Evolutionary conservation across 2,888 invertebrate genomes (phyloP).

Genomic region (Pterostichus niger): DNA sequence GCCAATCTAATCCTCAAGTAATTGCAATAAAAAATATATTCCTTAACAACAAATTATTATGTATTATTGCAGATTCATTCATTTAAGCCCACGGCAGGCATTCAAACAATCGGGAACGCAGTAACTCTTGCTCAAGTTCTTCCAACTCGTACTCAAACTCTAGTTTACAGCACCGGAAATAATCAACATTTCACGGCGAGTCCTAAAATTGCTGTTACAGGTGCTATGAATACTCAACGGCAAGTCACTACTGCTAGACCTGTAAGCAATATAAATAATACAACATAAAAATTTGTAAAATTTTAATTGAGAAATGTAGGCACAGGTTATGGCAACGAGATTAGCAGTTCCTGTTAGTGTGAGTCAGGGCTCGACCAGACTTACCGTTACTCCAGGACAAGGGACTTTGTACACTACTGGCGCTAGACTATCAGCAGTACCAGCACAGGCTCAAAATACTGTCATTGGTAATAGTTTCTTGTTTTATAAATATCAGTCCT

Average conservation of each 20-base stretch:
- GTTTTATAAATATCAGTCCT: neutral
- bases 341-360: slow-evolving; percentile 74
- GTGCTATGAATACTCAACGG: slow-evolving; percentile 71
- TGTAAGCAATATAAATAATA: slow-evolving; percentile 67
- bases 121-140: slow-evolving; percentile 75
- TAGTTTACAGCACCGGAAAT: slow-evolving; percentile 74
- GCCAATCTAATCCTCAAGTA: slow-evolving; percentile 74
- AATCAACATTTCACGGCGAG: slow-evolving; percentile 71
- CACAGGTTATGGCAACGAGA: slow-evolving; percentile 74
- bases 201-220: slow-evolving; percentile 74
- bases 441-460: slow-evolving; percentile 71
- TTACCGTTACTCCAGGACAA: slow-evolving; percentile 73
- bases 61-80: slow-evolving; percentile 72
- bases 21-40: slow-evolving; percentile 45
- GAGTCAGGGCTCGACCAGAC: slow-evolving; percentile 70
- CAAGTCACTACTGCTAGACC: slow-evolving; percentile 70
- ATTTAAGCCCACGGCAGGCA: slow-evolving; percentile 74
- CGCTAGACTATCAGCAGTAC: slow-evolving; percentile 73
- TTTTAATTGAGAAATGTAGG: slow-evolving; percentile 69
- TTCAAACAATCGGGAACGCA: slow-evolving; percentile 74
- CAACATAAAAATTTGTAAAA: neutral
- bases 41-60: neutral
- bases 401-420: slow-evolving; percentile 74
- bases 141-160: slow-evolving; percentile 75
- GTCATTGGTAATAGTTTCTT: slow-evolving; percentile 69